A percentile compares a stretch with the other conserved stretches of the same genome.
These are phyloP conservation scores for Mylabris sibirica DNA, from an alignment of 2,888 invertebrate genomes.

Conservation along the genomic window DNA sequence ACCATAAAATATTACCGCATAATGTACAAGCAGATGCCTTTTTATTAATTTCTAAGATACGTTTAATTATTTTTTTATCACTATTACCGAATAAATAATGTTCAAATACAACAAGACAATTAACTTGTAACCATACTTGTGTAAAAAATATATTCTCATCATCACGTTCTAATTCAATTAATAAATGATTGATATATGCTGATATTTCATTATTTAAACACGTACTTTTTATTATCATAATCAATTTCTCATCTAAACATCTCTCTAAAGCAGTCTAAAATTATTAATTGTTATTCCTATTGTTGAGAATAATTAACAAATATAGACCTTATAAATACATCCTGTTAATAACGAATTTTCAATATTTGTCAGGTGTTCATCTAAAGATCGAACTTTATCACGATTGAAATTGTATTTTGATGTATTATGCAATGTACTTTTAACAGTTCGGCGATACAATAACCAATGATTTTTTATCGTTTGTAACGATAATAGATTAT, in stretches of 20 bases:
- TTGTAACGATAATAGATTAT: constrained; percentile 69
- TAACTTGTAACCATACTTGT: constrained; percentile 70
- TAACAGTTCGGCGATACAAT: constrained; percentile 77
- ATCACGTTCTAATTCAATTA: constrained; percentile 70
- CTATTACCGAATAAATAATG: constrained; percentile 77
- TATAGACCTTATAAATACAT: constrained; percentile 70
- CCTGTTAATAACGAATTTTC: constrained; percentile 73
- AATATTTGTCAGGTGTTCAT: constrained; percentile 74
- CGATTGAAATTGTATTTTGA: constrained; percentile 67
- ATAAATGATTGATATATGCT: constrained; percentile 70
- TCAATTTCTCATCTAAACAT: constrained; percentile 52
- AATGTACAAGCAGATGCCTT: constrained; percentile 83
- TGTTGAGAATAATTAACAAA: too few relatives aligned
- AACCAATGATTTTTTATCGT: constrained; percentile 75
- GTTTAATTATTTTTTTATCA: constrained; percentile 79
- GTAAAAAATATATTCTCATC: constrained; percentile 65
- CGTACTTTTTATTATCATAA: constrained; percentile 55
- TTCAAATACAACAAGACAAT: constrained; percentile 73
- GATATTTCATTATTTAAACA: constrained; percentile 67
- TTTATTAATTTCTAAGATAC: constrained; percentile 77
- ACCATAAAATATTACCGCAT: constrained; percentile 83
- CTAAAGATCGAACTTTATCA: constrained; percentile 72
- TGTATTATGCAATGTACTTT: constrained; percentile 72
- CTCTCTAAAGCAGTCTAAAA: constrained; percentile 50
- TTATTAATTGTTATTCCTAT: too few relatives aligned